These are phyloP conservation scores for Phoebastria nigripes DNA, from an alignment of 2,797 vertebrate genomes.

Conservation along the genomic window DNA sequence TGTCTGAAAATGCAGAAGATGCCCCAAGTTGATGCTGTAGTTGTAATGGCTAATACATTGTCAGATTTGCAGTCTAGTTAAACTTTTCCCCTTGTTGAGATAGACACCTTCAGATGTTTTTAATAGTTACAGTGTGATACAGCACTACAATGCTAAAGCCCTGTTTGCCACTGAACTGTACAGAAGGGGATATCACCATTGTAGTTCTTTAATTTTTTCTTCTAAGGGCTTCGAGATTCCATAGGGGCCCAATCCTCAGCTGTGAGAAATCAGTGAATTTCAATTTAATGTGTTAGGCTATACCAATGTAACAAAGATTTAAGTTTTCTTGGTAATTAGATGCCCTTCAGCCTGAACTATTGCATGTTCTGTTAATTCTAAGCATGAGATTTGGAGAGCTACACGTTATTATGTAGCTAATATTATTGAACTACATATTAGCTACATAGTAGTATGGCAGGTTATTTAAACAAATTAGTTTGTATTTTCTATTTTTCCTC, in stretches of 20 bases:
- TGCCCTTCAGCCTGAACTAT: background rate
- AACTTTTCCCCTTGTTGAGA: background rate
- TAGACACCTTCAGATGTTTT: background rate
- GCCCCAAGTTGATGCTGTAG: background rate
- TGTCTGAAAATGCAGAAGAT: background rate
- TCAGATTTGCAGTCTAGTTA: background rate
- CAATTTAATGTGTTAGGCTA: background rate
- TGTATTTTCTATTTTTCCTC: background rate
- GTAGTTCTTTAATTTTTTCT: background rate
- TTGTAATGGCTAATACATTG: background rate
- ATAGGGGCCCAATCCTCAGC: background rate
- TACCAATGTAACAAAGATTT: background rate
- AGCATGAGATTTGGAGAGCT: background rate
- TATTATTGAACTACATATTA: background rate
- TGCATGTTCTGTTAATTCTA: background rate
- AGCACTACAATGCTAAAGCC: background rate
- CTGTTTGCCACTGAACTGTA: background rate
- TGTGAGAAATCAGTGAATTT: background rate
- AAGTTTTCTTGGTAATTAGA: background rate
- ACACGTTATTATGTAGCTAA: background rate
- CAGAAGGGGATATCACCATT: background rate
- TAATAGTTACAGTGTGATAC: background rate
- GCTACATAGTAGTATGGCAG: background rate
- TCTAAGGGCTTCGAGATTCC: background rate
- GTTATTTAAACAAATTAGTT: background rate